Conservation (phyloP, 2,797 vertebrate species). For the Manis javanica region DNA sequence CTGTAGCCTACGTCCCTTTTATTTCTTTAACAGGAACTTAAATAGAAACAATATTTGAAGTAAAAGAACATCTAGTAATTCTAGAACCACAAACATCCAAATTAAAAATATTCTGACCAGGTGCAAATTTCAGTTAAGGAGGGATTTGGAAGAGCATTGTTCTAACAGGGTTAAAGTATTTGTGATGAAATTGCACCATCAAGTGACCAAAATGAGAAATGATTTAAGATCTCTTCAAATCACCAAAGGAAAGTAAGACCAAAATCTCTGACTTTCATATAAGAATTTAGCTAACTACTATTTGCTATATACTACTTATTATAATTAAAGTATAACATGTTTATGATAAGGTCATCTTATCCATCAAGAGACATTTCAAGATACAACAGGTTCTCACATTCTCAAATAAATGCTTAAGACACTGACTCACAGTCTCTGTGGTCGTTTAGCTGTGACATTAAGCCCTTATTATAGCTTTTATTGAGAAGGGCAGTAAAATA, state of each 20-base stretch:
- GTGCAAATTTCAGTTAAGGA: accelerated
- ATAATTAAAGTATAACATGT: background rate
- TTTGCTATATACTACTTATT: background rate
- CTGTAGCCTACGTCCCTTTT: accelerated
- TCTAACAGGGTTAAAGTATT: background rate
- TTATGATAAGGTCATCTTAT: background rate
- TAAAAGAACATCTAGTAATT: background rate
- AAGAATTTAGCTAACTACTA: background rate
- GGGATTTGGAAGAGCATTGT: background rate
- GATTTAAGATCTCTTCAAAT: background rate
- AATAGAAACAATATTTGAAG: background rate
- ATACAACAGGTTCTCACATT: background rate
- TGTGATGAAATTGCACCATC: slow-evolving; percentile 5
- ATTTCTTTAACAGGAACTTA: background rate
- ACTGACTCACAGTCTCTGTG: accelerated
- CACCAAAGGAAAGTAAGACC: background rate
- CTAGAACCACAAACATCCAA: background rate
- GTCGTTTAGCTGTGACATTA: accelerated
- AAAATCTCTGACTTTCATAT: background rate
- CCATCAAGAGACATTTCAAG: background rate
- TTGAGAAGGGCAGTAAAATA: background rate
- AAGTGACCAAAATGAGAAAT: background rate
- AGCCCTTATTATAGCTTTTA: accelerated
- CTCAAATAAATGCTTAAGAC: background rate
- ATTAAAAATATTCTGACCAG: background rate